Conservation (phyloP, 2,797 vertebrate species). For the Micrastur ruficollis region DNA sequence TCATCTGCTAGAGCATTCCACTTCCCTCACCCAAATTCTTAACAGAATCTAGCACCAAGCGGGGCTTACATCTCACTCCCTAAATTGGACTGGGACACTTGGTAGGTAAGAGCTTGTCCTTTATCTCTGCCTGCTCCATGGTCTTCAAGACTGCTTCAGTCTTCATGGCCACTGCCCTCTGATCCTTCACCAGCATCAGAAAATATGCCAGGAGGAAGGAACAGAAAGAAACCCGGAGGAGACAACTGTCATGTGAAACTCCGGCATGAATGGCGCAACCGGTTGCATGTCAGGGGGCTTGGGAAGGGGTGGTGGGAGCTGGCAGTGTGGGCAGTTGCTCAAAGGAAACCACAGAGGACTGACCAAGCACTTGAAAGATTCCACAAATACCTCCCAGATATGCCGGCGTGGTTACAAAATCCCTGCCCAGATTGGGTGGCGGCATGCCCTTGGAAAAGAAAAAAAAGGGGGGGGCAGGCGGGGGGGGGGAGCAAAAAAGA, state of each 20-base stretch:
- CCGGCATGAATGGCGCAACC: not conserved
- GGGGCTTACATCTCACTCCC: not conserved
- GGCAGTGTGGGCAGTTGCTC: constrained; percentile 28
- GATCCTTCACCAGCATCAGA: not conserved
- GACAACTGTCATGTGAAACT: constrained; percentile 16
- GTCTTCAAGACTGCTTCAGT: not conserved
- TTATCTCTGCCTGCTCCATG: not conserved
- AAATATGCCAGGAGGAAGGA: not conserved
- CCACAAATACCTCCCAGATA: constrained; percentile 48
- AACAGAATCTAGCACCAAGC: not conserved
- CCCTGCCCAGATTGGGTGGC: not conserved
- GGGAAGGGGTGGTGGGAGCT: constrained; percentile 27
- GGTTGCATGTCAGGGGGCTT: not conserved
- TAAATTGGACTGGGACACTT: not conserved
- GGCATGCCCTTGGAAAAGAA: not conserved
- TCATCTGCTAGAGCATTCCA: not conserved
- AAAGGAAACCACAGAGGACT: constrained; percentile 53
- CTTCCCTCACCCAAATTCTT: not conserved
- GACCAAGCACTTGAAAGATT: constrained; percentile 43
- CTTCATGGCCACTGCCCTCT: not conserved
- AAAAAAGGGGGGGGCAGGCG: not conserved
- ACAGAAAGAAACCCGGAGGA: not conserved
- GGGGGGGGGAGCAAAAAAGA: not conserved
- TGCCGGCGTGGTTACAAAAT: not conserved
- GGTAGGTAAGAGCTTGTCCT: not conserved